Base-by-base conservation (phyloP, 2,113 vertebrate species). In the Pipra filicauda region DNA sequence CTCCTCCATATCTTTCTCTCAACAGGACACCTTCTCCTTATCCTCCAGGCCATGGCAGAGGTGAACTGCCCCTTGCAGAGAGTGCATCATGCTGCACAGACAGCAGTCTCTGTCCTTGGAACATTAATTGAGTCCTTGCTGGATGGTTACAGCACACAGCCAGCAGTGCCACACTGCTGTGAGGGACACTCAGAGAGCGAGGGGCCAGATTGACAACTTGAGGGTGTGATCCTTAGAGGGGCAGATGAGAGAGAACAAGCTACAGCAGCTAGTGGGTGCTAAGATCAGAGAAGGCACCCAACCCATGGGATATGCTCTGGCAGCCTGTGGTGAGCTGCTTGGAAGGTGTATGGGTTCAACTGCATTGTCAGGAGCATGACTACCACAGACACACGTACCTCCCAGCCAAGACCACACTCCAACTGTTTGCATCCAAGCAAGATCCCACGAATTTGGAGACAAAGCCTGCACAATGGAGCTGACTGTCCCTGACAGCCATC, bases 331-430 rank as follows among this genome's bases (percentile, higher is more conserved):
- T 49, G 31, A 49, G 24, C 19, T 66, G 27, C 22, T 35, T 11
- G 5, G 30, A n/a, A 51, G n/a, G 12, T 30, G 8, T 3, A 11
- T 15, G 35, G 3, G 24, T 31, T 41, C 51, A 49, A n/a, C 5
- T 3, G 1, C 24, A 9, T 4, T 2, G 1, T 0, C 0, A 31
- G 41, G 37, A 91, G 11, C 51, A 8, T 2, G 5, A n/a, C 55
- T 77, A 8, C 27, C 46, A 14, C 0, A 4, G 74, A 31, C 51
- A 49, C 4, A 0, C 3, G 18, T 13, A 12, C 33, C 43, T 46
- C 24, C 43, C 23, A 24, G 46, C 17, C 43, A 64, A 43, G 88
- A 55, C 7, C 20, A 59, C 39, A 6, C 33, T 39, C 39, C 48
- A 24, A 48, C 20, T 6, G 8, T 46, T 33, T 82, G 28, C 79